Conservation (phyloP, 2,888 invertebrate genomes). For the Acanthosepion pharaonis region DNA sequence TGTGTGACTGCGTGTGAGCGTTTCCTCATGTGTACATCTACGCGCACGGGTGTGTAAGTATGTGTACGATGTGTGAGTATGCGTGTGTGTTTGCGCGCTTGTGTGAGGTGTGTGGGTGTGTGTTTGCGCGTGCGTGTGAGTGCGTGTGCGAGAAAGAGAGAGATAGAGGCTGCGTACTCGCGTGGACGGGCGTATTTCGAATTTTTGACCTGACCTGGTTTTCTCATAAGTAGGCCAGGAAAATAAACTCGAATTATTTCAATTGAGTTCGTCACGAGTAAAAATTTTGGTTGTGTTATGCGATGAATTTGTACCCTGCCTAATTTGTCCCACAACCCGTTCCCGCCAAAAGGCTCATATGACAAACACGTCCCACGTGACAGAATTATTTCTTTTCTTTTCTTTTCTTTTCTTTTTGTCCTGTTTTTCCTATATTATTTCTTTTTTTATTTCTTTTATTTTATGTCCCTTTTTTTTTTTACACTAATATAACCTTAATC, state of each 20-base stretch:
- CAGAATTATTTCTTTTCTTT: neutral
- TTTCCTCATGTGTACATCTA: neutral
- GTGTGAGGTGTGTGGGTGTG: too few species aligned
- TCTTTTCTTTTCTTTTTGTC: neutral
- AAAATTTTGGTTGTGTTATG: too few species aligned
- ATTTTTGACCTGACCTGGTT: slow-evolving; percentile 6
- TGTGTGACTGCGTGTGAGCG: neutral
- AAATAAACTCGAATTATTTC: neutral
- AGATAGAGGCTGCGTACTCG: neutral
- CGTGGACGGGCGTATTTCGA: neutral
- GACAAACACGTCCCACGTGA: slow-evolving; percentile 5
- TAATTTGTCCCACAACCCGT: neutral
- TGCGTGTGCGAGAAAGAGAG: too few species aligned
- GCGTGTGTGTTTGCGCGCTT: too few species aligned
- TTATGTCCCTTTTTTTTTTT: too few species aligned
- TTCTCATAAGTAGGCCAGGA: neutral
- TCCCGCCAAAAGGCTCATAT: neutral
- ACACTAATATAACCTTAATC: too few species aligned
- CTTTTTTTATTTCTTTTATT: neutral
- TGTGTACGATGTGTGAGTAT: too few species aligned
- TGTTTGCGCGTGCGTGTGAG: too few species aligned
- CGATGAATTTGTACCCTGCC: too few species aligned
- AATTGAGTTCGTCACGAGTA: neutral
- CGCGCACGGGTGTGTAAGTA: neutral
- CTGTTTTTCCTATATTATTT: neutral